Percentiles rank a stretch among this genome's conserved stretches.
These are phyloP conservation scores for Siniperca undulata DNA, from an alignment of 2,797 vertebrate species.

Conservation along the genomic window DNA sequence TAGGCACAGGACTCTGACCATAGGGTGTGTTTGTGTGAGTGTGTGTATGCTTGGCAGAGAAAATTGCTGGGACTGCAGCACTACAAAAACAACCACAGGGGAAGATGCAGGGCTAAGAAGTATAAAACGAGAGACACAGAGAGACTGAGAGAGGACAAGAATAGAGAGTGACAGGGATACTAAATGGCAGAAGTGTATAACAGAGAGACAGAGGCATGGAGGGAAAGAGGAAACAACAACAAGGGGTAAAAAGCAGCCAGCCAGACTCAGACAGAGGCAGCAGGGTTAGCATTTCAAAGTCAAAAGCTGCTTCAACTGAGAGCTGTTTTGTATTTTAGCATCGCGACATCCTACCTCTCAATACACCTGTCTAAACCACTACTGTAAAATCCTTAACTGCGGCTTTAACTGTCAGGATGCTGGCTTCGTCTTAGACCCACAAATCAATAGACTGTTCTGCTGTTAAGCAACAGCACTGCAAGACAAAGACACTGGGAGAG, in stretches of 20 bases:
- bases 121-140: conserved; percentile 25
- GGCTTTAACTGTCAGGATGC: conserved; percentile 5
- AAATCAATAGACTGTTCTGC: conserved; percentile 36
- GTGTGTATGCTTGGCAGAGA: conserved; percentile 42
- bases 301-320: background rate
- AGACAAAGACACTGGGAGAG: conserved; percentile 9
- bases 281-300: conserved; percentile 39
- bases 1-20: conserved; percentile 30
- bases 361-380: conserved; percentile 12
- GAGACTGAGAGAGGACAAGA: conserved; percentile 21
- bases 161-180: conserved; percentile 54
- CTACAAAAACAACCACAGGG: conserved; percentile 54
- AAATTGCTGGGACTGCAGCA: conserved; percentile 55
- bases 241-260: conserved; percentile 42
- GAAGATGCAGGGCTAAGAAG: conserved; percentile 42
- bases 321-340: conserved; percentile 35
- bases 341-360: background rate
- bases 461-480: background rate
- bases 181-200: conserved; percentile 50
- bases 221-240: conserved; percentile 12
- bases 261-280: conserved; percentile 32
- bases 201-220: conserved; percentile 34
- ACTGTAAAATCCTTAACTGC: conserved; percentile 7
- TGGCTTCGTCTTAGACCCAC: conserved; percentile 11
- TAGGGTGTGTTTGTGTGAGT: conserved; percentile 41